Evolutionary conservation across 2,113 vertebrate genomes (phyloP).

Genomic region (Cochlearius cochlearius): DNA sequence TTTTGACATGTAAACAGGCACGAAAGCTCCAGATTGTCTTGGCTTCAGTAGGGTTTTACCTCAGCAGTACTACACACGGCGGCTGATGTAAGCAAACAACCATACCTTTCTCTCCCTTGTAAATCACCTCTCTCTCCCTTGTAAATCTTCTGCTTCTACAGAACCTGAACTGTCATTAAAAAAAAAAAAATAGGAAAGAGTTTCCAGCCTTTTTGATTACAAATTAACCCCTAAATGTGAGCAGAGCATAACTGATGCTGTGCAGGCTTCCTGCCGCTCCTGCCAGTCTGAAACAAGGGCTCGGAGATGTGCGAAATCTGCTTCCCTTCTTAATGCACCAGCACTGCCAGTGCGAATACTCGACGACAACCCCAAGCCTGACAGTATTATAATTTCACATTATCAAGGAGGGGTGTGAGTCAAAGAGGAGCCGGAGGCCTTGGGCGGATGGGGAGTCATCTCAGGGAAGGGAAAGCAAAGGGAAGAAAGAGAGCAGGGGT

Average conservation of each 20-base stretch:
- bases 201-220: slow-evolving; percentile 6
- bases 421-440: background rate
- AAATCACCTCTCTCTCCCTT: background rate
- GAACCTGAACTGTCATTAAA: background rate
- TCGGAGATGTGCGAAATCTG: background rate
- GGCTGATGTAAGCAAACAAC: background rate
- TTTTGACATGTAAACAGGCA: background rate
- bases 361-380: background rate
- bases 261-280: background rate
- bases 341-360: background rate
- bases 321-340: background rate
- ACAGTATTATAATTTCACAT: background rate
- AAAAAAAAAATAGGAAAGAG: background rate
- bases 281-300: background rate
- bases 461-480: background rate
- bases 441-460: accelerated
- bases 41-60: background rate
- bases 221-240: slow-evolving; percentile 17
- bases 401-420: background rate
- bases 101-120: background rate
- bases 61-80: background rate
- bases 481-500: background rate
- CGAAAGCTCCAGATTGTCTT: background rate
- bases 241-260: background rate
- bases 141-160: background rate